Evolutionary conservation across 2,888 invertebrate genomes (phyloP), one percentile per base, ranked within the genome.

Genomic region (Leptopilina syphax): DNA sequence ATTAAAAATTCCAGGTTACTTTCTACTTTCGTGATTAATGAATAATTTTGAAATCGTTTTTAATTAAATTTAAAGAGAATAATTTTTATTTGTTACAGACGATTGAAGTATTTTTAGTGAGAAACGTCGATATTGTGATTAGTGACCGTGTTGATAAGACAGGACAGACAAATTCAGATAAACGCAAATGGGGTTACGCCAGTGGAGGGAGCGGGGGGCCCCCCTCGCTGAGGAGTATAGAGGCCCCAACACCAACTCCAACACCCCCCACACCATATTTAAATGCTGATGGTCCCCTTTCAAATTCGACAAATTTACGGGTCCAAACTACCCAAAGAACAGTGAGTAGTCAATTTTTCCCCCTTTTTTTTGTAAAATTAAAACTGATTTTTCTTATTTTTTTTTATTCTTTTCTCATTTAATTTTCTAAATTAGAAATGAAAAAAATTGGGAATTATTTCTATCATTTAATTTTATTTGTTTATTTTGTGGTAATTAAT

Each of bases 81-180:
- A 18, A 18, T 10, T 34, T 68, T 44, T 81, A 82, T 70, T 78
- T 82, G 84, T 92, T 92, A 5, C 93, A 95, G 95, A 93, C 91
- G 78, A 93, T 94, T 84, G 95, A 95, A 88, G 92, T 94, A 83
- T 95, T 95, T 91, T 92, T 95, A 84, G 93, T 94, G 63, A 92
- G 93, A 77, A 94, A 93, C 76, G 95, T 95, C 85, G 94, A 93
- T 66, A 93, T 94, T 90, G 94, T 95, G 85, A 93, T 94, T 83
- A 93, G 93, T 84, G 94, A 94, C 86, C 88, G 91, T 83, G 87
- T 88, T 79, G 87, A 90, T 50, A 90, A 88, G 82, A 81, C 86
- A 41, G 86, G 86, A 78, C 87, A 86, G 70, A 87, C 87, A 85
- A 87, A 85, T 54, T 87, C 86, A 78, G 88, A 89, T 77, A 86